These are phyloP conservation scores for Atrichornis clamosus DNA, from an alignment of 2,113 vertebrate species.

Conservation along the genomic window DNA sequence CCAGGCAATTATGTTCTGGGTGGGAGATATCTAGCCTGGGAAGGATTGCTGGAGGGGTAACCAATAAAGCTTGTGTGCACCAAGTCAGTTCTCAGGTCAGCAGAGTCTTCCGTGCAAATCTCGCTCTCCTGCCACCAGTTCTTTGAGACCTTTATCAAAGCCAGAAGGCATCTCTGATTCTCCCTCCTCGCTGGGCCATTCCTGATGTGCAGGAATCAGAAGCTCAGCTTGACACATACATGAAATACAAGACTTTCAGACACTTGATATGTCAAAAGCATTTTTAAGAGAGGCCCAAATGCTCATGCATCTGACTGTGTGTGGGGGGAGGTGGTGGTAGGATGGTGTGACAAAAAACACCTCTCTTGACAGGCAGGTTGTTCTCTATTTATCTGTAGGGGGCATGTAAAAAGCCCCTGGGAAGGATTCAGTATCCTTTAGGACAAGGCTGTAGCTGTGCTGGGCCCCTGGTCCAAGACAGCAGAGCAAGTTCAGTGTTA, in stretches of 20 bases:
- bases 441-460: background rate
- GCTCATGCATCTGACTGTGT: background rate
- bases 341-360: background rate
- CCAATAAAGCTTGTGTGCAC: background rate
- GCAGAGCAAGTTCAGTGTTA: background rate
- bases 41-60: background rate
- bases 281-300: background rate
- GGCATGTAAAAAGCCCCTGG: background rate
- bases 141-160: background rate
- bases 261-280: background rate
- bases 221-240: background rate
- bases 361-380: background rate
- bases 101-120: background rate
- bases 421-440: background rate
- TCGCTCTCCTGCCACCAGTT: background rate
- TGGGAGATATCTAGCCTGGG: background rate
- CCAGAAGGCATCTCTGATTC: background rate
- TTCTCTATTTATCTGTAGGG: background rate
- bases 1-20: background rate
- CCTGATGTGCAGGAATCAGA: background rate
- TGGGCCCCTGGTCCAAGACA: background rate
- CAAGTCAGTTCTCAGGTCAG: background rate
- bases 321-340: fast-evolving
- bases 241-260: background rate
- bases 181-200: background rate